Conservation (phyloP, 2,888 invertebrate species). For the Argynnis bischoffii region DNA sequence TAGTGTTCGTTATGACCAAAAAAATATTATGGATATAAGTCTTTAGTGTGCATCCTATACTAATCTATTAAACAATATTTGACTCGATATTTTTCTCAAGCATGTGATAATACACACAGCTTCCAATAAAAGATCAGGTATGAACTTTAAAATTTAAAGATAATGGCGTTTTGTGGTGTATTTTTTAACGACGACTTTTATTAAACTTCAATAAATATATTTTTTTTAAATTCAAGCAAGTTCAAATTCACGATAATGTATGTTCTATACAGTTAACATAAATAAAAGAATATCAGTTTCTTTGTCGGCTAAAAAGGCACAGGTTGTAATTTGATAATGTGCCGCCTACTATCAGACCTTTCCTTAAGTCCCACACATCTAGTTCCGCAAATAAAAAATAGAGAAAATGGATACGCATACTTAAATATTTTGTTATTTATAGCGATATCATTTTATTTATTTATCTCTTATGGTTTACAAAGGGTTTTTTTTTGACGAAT, state of each 20-base stretch:
- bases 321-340: slow-evolving; percentile 82
- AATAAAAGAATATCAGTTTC: slow-evolving; percentile 48
- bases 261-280: neutral
- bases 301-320: slow-evolving; percentile 80
- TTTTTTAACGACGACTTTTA: neutral
- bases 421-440: slow-evolving; percentile 19
- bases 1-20: slow-evolving; percentile 5
- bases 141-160: too few species aligned
- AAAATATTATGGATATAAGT: slow-evolving; percentile 17
- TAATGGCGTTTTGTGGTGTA: neutral
- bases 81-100: neutral
- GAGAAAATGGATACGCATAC: slow-evolving; percentile 44
- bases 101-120: too few species aligned
- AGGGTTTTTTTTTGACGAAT: slow-evolving; percentile 1
- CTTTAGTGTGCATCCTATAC: neutral
- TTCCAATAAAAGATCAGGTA: too few species aligned
- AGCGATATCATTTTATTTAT: neutral
- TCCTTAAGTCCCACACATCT: slow-evolving; percentile 74
- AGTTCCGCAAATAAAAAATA: slow-evolving; percentile 46
- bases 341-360: slow-evolving; percentile 76
- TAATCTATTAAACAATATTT: neutral
- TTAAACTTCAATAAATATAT: too few species aligned
- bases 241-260: too few species aligned
- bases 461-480: neutral
- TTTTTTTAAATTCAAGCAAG: too few species aligned